Percentiles rank a stretch among this genome's conserved stretches.
phyloP scores from a whole-genome alignment of 2,113 vertebrate genomes.

The Genyomyrus donnyi region DNA sequence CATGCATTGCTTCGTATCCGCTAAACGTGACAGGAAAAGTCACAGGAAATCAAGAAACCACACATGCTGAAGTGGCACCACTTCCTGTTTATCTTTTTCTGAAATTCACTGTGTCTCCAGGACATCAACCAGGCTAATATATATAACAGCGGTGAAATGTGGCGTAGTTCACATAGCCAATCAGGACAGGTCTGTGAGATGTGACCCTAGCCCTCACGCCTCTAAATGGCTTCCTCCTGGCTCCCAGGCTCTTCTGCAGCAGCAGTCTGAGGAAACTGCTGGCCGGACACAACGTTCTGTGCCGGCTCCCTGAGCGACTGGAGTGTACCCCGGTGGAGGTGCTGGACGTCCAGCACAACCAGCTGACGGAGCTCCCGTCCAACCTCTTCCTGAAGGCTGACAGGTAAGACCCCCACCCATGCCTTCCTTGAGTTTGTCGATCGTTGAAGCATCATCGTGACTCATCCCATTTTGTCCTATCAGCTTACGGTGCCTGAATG shows the following conservation, averaged over 20 bases:
- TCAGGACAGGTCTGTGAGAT: neutral
- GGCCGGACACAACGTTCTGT: constrained; percentile 78
- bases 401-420: constrained; percentile 58
- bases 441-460: neutral
- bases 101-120: neutral
- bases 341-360: constrained; percentile 90
- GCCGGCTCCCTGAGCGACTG: constrained; percentile 78
- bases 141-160: neutral
- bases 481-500: constrained; percentile 87
- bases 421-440: neutral
- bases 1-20: neutral
- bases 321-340: constrained; percentile 84
- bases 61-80: neutral
- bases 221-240: constrained; percentile 17
- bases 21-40: neutral
- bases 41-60: neutral
- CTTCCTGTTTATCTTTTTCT: neutral
- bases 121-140: neutral
- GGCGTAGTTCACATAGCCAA: neutral
- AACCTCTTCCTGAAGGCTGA: constrained; percentile 86
- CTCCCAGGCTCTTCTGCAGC: constrained; percentile 78
- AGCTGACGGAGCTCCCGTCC: constrained; percentile 80
- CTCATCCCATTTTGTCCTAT: constrained; percentile 23
- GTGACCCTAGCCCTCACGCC: neutral
- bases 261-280: constrained; percentile 84